These are phyloP conservation scores for Oryzias celebensis DNA, from an alignment of 2,113 vertebrate genomes.

Conservation along the genomic window DNA sequence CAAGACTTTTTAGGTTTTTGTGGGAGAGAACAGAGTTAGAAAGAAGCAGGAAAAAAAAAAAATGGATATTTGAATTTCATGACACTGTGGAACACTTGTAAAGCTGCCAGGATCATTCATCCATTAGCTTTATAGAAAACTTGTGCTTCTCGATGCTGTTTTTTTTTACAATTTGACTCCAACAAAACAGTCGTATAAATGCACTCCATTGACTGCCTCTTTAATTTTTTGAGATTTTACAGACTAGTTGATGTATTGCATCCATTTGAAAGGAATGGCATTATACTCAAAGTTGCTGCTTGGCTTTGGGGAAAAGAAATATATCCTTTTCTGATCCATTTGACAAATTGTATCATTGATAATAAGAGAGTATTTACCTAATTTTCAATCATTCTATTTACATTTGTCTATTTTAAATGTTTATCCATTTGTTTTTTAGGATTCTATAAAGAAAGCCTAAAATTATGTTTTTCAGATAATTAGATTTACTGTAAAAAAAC, in stretches of 20 bases:
- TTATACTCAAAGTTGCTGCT: neutral
- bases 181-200: constrained; percentile 12
- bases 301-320: no score
- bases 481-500: no score
- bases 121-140: constrained; percentile 13
- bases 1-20: neutral
- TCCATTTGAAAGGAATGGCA: neutral
- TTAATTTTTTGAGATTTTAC: neutral
- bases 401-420: no score
- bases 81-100: neutral
- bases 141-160: neutral
- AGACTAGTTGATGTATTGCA: constrained; percentile 7
- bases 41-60: constrained; percentile 6
- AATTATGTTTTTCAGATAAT: no score
- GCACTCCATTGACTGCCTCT: constrained; percentile 3
- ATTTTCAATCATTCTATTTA: no score
- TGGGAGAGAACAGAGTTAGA: neutral
- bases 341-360: no score
- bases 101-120: constrained; percentile 14
- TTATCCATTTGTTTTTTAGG: no score
- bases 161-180: constrained; percentile 25
- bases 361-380: no score
- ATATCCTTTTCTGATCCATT: no score
- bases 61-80: constrained; percentile 10
- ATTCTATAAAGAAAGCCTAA: no score